These are phyloP conservation scores for Antennarius striatus DNA, from an alignment of 2,113 vertebrate species.

Conservation along the genomic window DNA sequence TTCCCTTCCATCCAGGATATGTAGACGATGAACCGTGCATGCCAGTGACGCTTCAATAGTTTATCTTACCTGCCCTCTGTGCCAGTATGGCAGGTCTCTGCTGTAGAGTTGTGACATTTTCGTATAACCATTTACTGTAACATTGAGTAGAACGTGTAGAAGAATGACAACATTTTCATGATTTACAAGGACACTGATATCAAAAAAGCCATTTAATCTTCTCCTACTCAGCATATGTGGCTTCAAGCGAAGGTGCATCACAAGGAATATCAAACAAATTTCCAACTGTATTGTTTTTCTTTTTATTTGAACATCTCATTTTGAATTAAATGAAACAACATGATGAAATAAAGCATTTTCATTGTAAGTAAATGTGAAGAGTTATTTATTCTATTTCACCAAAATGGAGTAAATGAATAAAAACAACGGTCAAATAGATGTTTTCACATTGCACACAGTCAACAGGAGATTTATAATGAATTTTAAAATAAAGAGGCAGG, in stretches of 20 bases:
- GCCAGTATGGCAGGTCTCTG: conserved; percentile 59
- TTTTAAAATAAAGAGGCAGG: background rate
- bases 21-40: conserved; percentile 76
- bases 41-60: conserved; percentile 72
- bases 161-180: conserved; percentile 44
- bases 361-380: conserved; percentile 62
- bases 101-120: conserved; percentile 72
- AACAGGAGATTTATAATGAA: too few species aligned
- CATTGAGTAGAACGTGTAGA: conserved; percentile 65
- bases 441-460: too few species aligned
- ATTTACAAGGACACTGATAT: conserved; percentile 48
- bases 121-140: conserved; percentile 74
- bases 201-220: conserved; percentile 62
- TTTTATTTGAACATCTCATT: conserved; percentile 69
- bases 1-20: conserved; percentile 62
- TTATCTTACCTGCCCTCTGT: conserved; percentile 57
- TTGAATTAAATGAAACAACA: conserved; percentile 65
- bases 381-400: background rate
- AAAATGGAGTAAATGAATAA: too few species aligned
- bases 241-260: conserved; percentile 38
- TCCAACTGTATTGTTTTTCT: conserved; percentile 61
- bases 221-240: conserved; percentile 30
- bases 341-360: conserved; percentile 78
- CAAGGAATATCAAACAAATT: conserved; percentile 42
- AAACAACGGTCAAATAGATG: too few species aligned